These are phyloP conservation scores for Thecophora atra DNA, from an alignment of 2,888 invertebrate species.

Conservation along the genomic window DNA sequence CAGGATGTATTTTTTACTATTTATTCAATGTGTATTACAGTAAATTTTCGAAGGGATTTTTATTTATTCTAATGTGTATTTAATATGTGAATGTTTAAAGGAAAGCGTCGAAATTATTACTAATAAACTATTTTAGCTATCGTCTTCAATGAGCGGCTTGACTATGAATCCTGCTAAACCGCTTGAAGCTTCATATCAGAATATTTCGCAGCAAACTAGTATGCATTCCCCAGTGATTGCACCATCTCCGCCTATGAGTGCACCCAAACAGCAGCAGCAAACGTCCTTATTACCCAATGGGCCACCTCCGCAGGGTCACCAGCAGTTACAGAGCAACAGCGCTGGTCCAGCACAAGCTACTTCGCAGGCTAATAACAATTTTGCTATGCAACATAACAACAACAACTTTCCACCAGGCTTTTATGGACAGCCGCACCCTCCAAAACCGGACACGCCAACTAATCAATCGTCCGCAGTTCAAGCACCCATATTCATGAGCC, in stretches of 20 bases:
- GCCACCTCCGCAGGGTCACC: constrained; percentile 37
- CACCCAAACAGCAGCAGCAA: constrained; percentile 38
- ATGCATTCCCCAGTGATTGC: constrained; percentile 41
- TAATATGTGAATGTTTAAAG: background rate
- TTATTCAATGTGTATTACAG: background rate
- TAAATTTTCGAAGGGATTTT: background rate
- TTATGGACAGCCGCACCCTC: constrained; percentile 52
- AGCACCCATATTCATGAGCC: constrained; percentile 29
- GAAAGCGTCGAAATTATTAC: background rate
- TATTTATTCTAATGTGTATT: too few species aligned
- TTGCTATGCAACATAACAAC: constrained; percentile 40
- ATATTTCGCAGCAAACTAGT: constrained; percentile 41
- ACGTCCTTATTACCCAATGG: constrained; percentile 37
- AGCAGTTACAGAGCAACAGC: constrained; percentile 43
- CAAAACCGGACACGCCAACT: constrained; percentile 38
- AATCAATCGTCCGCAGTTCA: constrained; percentile 33
- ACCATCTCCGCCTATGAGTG: constrained; percentile 39
- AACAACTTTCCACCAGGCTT: constrained; percentile 42
- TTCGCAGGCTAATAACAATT: constrained; percentile 20
- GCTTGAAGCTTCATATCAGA: constrained; percentile 37
- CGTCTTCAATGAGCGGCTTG: constrained; percentile 59
- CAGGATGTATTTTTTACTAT: too few species aligned
- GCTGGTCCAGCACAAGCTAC: constrained; percentile 37
- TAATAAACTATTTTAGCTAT: constrained; percentile 48
- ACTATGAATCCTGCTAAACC: constrained; percentile 57